Percentiles rank a stretch among this genome's conserved stretches.
Conservation (phyloP, 1,140 invertebrate species). For the Idris sp. region DNA sequence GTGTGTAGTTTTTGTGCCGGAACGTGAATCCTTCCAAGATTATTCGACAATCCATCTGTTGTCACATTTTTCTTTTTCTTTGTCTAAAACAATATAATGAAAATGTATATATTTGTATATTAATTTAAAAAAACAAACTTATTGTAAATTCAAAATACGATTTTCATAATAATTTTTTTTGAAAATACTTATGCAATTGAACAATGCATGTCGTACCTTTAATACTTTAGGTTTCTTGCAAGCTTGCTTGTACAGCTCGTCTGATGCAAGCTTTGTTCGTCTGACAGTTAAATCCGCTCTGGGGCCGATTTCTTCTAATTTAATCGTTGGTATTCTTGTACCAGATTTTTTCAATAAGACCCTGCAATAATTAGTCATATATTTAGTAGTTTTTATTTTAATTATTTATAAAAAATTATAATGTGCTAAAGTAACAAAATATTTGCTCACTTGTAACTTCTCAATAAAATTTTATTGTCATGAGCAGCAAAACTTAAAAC, state of each 20-base stretch:
- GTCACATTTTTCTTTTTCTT: slow-evolving; percentile 95
- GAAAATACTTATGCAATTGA: too few relatives aligned
- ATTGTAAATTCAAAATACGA: too few relatives aligned
- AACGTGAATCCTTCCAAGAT: slow-evolving; percentile 94
- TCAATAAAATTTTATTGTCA: slow-evolving; percentile 88
- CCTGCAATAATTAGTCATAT: too few relatives aligned
- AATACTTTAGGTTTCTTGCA: slow-evolving; percentile 90
- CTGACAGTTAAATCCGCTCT: slow-evolving; percentile 92
- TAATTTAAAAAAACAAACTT: too few relatives aligned
- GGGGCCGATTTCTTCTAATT: slow-evolving; percentile 96
- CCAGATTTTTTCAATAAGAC: slow-evolving; percentile 95
- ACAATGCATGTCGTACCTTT: too few relatives aligned
- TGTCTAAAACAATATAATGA: slow-evolving; percentile 69
- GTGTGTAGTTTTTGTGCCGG: slow-evolving; percentile 91
- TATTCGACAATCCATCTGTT: slow-evolving; percentile 91
- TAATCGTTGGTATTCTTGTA: slow-evolving; percentile 89
- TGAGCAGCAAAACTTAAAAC: slow-evolving; percentile 91
- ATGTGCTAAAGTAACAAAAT: too few relatives aligned
- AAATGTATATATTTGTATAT: too few relatives aligned
- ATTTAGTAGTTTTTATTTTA: too few relatives aligned
- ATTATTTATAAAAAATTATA: too few relatives aligned
- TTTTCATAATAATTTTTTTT: too few relatives aligned
- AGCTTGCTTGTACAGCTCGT: slow-evolving; percentile 93
- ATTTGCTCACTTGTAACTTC: slow-evolving; percentile 90
- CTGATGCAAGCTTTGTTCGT: slow-evolving; percentile 91